Evolutionary conservation across 2,113 vertebrate species (phyloP).

Genomic region (Porphyrio hochstetteri): DNA sequence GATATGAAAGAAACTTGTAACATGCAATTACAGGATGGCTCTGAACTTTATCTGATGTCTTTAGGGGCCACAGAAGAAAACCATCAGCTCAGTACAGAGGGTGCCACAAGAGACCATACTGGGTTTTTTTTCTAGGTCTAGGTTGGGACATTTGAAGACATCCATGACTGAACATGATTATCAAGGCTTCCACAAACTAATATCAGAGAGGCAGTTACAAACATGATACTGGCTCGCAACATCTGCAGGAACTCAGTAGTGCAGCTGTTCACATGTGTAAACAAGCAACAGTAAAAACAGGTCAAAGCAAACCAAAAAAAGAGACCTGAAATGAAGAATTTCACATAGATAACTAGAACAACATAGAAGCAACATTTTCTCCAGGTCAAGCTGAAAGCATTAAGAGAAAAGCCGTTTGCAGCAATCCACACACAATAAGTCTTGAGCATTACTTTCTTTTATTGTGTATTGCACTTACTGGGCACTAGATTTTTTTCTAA

Average conservation of each 20-base stretch:
- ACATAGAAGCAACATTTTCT: neutral
- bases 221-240: neutral
- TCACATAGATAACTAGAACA: neutral
- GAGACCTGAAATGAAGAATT: neutral
- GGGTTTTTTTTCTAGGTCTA: neutral
- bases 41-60: neutral
- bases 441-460: slow-evolving; percentile 6
- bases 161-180: neutral
- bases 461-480: neutral
- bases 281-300: neutral
- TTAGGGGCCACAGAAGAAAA: neutral
- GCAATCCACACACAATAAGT: neutral
- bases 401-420: neutral
- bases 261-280: neutral
- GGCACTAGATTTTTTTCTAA: slow-evolving; percentile 12
- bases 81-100: neutral
- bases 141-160: neutral
- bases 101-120: neutral
- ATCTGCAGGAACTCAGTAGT: neutral
- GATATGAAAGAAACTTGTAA: neutral
- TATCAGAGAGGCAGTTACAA: neutral
- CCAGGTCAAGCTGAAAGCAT: neutral
- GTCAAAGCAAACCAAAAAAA: neutral
- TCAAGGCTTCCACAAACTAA: neutral
- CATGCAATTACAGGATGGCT: neutral